Base-by-base conservation (phyloP, 2,888 invertebrate genomes). In the Leucania comma region DNA sequence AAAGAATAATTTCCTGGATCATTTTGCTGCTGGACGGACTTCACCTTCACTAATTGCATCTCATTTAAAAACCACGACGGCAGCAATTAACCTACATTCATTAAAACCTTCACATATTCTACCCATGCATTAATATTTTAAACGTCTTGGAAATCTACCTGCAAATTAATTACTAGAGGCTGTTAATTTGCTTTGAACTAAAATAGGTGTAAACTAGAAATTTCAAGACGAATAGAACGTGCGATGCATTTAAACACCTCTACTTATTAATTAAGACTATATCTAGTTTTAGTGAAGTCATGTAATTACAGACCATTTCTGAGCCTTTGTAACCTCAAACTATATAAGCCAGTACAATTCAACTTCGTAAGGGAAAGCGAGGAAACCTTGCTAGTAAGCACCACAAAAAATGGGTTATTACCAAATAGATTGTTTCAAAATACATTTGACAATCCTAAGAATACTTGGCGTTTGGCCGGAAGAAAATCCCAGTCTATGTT, bases 41-140 rank as follows among this genome's bases (percentile, higher is more conserved):
- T 84, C 86, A 87, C 86, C 88, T 88, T 80, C 86, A 89, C 92
- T 93, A 93, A 93, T 93, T 93, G 93, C 92, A 87, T 88, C 92
- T 92, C 92, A 91, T 93, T 92, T 90, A 89, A 91, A 91, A 91
- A 88, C 82, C 78, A 77, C 87, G 77, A 81, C 84, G 84, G 85
- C 85, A 77, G 89, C 93, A 92, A 92, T 93, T 93, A 93, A 93
- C 93, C 92, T 85, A 92, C 85, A 92, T 93, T 74, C 89, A 88
- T 87, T 88, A 81, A 77, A 84, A 83, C 81, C 42, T 80, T 69
- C 76, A 72, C 76, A 78, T 71, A 75, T 67, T 77, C 67, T 61
- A 64, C 53, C 65, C 62, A 46, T 70, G 72, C 61, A 63, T 79
- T 72, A 76, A 82, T 75, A 78, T 75, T 85, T 68, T 76, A 72